Conservation (phyloP, 2,113 vertebrate genomes). For the Colius striatus region DNA sequence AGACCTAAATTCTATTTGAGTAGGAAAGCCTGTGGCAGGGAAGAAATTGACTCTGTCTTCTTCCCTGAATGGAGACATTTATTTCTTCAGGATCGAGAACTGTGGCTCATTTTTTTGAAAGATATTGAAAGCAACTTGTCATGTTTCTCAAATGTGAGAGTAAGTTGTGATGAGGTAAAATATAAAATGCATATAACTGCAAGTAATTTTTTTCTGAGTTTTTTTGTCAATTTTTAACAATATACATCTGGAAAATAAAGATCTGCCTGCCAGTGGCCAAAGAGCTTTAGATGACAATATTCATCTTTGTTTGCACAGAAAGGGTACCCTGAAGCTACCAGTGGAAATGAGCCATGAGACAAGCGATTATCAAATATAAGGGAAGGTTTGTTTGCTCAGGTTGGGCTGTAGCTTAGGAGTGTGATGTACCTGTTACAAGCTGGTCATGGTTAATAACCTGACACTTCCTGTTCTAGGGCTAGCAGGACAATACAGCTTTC, state of each 20-base stretch:
- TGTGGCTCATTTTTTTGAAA: conserved; percentile 13
- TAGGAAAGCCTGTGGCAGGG: not conserved
- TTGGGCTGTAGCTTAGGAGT: not conserved
- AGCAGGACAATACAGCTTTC: not conserved
- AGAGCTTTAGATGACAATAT: not conserved
- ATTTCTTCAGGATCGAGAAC: not conserved
- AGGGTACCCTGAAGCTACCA: not conserved
- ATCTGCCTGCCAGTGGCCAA: not conserved
- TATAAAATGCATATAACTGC: not conserved
- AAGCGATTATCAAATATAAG: not conserved
- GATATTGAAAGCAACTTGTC: not conserved
- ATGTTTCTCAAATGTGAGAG: not conserved
- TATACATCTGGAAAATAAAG: not conserved
- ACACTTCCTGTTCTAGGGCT: not conserved
- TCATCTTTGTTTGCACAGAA: not conserved
- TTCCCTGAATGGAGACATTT: not conserved
- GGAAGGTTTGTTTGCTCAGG: not conserved
- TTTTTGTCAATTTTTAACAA: not conserved
- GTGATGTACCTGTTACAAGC: not conserved
- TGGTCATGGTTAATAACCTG: not conserved
- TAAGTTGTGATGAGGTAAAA: not conserved
- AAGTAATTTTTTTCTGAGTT: not conserved
- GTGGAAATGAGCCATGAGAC: not conserved
- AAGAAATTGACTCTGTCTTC: conserved; percentile 13
- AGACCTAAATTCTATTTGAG: conserved; percentile 10